Percentiles rank a stretch among this genome's conserved stretches.
Conservation (phyloP, 2,888 invertebrate species). For the Synanthedon formicaeformis region DNA sequence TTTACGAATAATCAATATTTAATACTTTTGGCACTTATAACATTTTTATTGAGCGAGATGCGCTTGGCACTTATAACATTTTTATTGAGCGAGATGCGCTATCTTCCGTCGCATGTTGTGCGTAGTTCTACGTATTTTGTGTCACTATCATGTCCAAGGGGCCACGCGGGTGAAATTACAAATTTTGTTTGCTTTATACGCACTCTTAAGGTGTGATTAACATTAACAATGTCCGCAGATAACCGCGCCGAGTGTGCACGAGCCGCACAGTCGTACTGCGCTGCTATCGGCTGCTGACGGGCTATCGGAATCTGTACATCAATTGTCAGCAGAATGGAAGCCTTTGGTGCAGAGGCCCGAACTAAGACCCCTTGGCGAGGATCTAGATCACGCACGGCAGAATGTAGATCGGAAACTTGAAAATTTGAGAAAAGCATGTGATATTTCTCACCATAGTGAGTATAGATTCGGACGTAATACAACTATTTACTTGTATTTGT, state of each 20-base stretch:
- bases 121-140: too few relatives aligned
- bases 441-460: background rate
- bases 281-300: slow-evolving; percentile 32
- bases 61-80: too few relatives aligned
- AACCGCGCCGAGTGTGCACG: slow-evolving; percentile 37
- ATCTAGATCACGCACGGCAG: slow-evolving; percentile 28
- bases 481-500: too few relatives aligned
- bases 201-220: background rate
- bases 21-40: too few relatives aligned
- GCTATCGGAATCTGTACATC: slow-evolving; percentile 25
- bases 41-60: too few relatives aligned
- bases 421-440: slow-evolving; percentile 27
- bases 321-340: slow-evolving; percentile 22
- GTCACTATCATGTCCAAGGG: too few relatives aligned
- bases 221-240: slow-evolving; percentile 21
- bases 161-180: too few relatives aligned
- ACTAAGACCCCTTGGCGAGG: slow-evolving; percentile 13
- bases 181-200: too few relatives aligned
- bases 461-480: background rate
- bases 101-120: too few relatives aligned
- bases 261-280: slow-evolving; percentile 50
- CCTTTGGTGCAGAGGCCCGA: slow-evolving; percentile 27
- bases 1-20: too few relatives aligned
- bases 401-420: slow-evolving; percentile 25
- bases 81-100: too few relatives aligned